These are phyloP conservation scores for Halisarca cf. caerulea DNA, from an alignment of 37 sponge, comb jelly and placozoan genomes.

Conservation along the genomic window DNA sequence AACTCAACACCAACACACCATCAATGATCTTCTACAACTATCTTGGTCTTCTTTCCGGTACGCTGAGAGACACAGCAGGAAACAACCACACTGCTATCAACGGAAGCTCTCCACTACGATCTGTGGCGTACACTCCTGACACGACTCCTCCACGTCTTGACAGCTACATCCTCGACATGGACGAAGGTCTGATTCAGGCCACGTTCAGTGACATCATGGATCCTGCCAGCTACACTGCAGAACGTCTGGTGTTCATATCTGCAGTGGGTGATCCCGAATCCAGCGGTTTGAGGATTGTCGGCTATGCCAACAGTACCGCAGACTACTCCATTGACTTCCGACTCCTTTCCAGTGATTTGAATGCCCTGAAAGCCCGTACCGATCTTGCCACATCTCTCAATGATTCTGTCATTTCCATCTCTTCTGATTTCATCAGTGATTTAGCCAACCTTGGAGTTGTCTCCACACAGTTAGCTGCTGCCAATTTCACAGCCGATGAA, in stretches of 20 bases:
- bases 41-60: constrained; percentile 38
- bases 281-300: constrained; percentile 46
- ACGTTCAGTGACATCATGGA: constrained; percentile 78
- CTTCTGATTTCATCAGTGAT: constrained; percentile 79
- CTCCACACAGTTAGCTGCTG: constrained; percentile 28
- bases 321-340: constrained; percentile 53
- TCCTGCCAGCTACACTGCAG: constrained; percentile 37
- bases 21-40: constrained; percentile 46
- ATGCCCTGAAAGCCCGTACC: constrained; percentile 75
- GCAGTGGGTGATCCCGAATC: neutral
- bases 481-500: constrained; percentile 55
- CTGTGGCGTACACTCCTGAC: constrained; percentile 43
- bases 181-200: constrained; percentile 44
- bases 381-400: constrained; percentile 52
- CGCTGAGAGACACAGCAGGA: constrained; percentile 64
- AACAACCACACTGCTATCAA: constrained; percentile 44
- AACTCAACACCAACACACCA: constrained; percentile 44
- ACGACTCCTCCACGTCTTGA: constrained; percentile 66
- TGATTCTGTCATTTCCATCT: constrained; percentile 61
- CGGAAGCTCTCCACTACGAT: constrained; percentile 1
- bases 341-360: constrained; percentile 57
- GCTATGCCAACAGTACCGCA: constrained; percentile 57
- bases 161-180: constrained; percentile 70
- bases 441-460: constrained; percentile 47
- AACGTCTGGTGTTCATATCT: constrained; percentile 17